phyloP scores from a whole-genome alignment of 2,113 vertebrate species.

The Tetrao urogallus region DNA sequence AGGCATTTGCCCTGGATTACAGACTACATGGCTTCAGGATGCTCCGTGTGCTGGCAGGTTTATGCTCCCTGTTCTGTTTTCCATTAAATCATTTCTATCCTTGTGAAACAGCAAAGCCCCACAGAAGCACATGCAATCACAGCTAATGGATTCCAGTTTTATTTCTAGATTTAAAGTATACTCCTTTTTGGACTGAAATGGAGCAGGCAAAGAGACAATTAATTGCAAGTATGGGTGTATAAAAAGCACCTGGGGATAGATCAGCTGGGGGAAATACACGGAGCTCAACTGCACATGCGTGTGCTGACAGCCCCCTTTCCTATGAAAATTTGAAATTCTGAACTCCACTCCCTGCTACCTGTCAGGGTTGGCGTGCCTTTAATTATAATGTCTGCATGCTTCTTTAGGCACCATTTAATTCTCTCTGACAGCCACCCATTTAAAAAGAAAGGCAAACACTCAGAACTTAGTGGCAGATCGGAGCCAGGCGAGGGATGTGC shows the following conservation, averaged over 20 bases:
- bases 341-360: conserved; percentile 66
- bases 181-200: conserved; percentile 24
- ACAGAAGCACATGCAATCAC: conserved; percentile 19
- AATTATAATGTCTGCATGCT: conserved; percentile 76
- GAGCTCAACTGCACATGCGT: not conserved
- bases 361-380: conserved; percentile 77
- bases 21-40: not conserved
- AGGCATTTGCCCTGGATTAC: not conserved
- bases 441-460: conserved; percentile 80
- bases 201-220: conserved; percentile 55
- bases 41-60: not conserved
- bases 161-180: not conserved
- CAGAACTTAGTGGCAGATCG: conserved; percentile 74
- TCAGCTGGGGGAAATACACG: not conserved
- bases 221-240: conserved; percentile 49
- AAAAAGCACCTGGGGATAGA: conserved; percentile 56
- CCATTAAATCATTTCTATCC: conserved; percentile 49
- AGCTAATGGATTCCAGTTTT: conserved; percentile 58
- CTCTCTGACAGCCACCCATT: conserved; percentile 78
- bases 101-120: conserved; percentile 45
- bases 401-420: conserved; percentile 77
- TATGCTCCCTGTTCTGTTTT: conserved; percentile 16
- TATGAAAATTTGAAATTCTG: conserved; percentile 45
- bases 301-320: not conserved
- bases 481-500: conserved; percentile 67